phyloP scores from a whole-genome alignment of 2,888 invertebrate genomes.

The Cyclophora punctaria region DNA sequence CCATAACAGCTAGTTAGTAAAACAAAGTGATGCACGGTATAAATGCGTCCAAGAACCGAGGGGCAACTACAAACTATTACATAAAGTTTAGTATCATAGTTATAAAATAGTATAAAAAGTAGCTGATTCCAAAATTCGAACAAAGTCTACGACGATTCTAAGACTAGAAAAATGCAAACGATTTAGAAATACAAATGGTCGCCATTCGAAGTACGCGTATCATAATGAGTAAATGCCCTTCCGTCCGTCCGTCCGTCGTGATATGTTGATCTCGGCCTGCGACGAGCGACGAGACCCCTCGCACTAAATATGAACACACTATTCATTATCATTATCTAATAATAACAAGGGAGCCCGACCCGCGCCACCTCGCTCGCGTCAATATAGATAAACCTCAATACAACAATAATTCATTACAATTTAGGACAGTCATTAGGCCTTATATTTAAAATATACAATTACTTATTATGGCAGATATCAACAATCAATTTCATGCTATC shows the following conservation, averaged over 20 bases:
- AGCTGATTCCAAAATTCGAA: slow-evolving; percentile 34
- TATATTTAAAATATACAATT: slow-evolving; percentile 69
- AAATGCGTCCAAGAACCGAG: slow-evolving; percentile 38
- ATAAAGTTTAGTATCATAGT: slow-evolving; percentile 22
- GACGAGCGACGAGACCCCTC: slow-evolving; percentile 24
- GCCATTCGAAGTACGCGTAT: slow-evolving; percentile 26
- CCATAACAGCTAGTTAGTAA: slow-evolving; percentile 5
- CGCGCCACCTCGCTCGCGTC: slow-evolving; percentile 29
- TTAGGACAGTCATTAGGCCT: slow-evolving; percentile 72
- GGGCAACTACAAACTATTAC: slow-evolving; percentile 21
- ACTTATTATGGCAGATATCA: slow-evolving; percentile 73
- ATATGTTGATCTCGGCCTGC: slow-evolving; percentile 24
- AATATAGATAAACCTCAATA: slow-evolving; percentile 41
- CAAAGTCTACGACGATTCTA: slow-evolving; percentile 46
- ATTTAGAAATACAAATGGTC: slow-evolving; percentile 41
- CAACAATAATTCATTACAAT: slow-evolving; percentile 54
- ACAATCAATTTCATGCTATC: slow-evolving; percentile 60
- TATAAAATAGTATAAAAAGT: slow-evolving; percentile 35
- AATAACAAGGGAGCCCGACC: slow-evolving; percentile 43
- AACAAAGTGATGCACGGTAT: slow-evolving; percentile 31
- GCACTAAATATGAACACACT: slow-evolving; percentile 45
- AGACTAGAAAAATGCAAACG: slow-evolving; percentile 73
- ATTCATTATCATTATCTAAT: slow-evolving; percentile 42
- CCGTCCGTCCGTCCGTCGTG: neutral
- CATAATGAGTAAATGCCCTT: slow-evolving; percentile 38